These are phyloP conservation scores for Hydractinia echinata DNA, from an alignment of 30 jellyfish, hydroid and myxozoan species.

Conservation along the genomic window DNA sequence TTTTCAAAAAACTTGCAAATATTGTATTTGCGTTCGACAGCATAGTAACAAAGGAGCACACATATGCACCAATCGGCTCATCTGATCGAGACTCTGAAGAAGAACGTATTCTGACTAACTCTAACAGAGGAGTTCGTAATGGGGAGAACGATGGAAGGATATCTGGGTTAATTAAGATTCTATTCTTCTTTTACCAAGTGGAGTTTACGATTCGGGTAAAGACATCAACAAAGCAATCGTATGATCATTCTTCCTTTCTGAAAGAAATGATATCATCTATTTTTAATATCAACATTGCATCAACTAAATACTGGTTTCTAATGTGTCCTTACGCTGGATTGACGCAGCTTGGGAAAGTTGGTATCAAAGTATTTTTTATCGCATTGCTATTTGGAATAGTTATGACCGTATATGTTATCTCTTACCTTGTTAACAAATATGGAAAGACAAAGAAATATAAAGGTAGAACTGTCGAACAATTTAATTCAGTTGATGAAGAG, in stretches of 20 bases:
- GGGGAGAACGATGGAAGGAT: background rate
- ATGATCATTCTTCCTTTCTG: background rate
- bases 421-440: background rate
- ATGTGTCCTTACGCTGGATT: constrained; percentile 13
- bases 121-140: too few relatives aligned
- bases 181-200: constrained; percentile 37
- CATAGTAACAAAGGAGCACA: too few relatives aligned
- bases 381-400: background rate
- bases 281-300: constrained; percentile 1
- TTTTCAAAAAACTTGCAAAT: background rate
- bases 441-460: background rate
- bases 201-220: background rate
- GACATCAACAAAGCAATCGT: constrained; percentile 6
- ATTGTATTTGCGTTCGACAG: background rate
- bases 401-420: background rate
- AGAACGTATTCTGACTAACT: too few relatives aligned
- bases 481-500: background rate
- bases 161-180: constrained; percentile 35
- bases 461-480: background rate
- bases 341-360: constrained; percentile 13
- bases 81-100: too few relatives aligned
- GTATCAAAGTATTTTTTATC: background rate
- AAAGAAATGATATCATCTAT: background rate
- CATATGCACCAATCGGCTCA: too few relatives aligned
- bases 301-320: background rate